These are phyloP conservation scores for Resseliella maxima DNA, from an alignment of 2,888 invertebrate genomes.

Conservation along the genomic window DNA sequence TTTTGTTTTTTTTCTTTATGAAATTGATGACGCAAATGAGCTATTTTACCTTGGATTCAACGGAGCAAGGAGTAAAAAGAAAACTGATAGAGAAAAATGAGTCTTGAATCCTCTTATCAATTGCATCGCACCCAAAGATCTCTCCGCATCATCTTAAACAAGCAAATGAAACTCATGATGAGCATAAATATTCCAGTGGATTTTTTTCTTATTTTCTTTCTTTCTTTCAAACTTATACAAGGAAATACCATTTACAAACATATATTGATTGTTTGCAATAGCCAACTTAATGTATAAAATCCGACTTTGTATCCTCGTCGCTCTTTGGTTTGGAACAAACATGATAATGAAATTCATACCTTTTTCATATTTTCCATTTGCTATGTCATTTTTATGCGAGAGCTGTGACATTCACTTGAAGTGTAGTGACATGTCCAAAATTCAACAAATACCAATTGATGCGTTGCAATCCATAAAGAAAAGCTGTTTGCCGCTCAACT, in stretches of 20 bases:
- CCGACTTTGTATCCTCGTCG: no score
- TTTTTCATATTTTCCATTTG: constrained; percentile 9
- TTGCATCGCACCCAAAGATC: background rate
- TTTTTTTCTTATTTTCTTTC: no score
- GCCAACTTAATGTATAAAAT: no score
- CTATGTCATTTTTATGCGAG: constrained; percentile 19
- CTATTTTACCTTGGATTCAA: background rate
- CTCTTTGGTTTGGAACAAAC: background rate
- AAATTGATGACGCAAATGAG: background rate
- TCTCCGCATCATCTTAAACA: no score
- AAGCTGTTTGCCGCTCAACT: constrained; percentile 19
- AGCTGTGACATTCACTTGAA: background rate
- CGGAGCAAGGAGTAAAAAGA: background rate
- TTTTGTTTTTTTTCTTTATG: background rate
- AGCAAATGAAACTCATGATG: no score
- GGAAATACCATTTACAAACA: no score
- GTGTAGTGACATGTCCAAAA: no score
- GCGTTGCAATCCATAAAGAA: background rate
- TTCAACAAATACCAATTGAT: background rate
- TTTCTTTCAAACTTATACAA: no score
- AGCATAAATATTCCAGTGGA: background rate
- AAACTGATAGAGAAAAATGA: no score
- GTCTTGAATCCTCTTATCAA: background rate
- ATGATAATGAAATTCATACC: background rate
- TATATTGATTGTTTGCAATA: no score